These are phyloP conservation scores for Corythornis cristatus DNA, from an alignment of 2,113 vertebrate genomes.

Conservation along the genomic window DNA sequence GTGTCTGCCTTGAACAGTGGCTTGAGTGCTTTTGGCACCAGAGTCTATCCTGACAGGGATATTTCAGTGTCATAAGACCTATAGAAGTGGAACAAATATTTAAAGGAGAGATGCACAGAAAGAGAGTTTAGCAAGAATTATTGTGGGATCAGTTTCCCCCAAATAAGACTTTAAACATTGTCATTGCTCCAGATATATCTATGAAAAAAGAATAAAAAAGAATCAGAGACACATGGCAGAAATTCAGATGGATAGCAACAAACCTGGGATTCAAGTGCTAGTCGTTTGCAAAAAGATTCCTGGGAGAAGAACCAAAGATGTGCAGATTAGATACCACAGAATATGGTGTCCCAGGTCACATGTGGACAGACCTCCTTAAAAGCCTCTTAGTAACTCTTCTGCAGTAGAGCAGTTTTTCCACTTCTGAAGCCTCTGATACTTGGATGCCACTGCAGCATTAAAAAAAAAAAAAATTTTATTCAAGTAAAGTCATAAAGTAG, in stretches of 20 bases:
- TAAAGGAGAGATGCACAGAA: neutral
- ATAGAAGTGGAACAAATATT: neutral
- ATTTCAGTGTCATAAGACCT: neutral
- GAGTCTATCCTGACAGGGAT: neutral
- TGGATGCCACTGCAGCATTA: neutral
- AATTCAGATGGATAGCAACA: neutral
- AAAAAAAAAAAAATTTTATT: neutral
- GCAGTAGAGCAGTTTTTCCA: neutral
- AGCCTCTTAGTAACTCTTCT: neutral
- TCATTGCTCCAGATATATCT: neutral
- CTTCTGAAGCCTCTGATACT: neutral
- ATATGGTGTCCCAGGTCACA: neutral
- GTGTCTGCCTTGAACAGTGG: neutral
- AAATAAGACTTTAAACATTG: constrained; percentile 39
- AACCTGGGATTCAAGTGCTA: neutral
- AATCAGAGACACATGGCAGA: neutral
- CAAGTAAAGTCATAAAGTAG: neutral
- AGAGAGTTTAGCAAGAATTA: neutral
- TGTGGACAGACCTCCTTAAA: neutral
- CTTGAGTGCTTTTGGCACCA: neutral
- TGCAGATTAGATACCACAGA: neutral
- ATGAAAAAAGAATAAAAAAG: neutral
- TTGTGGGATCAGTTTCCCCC: neutral
- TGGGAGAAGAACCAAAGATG: neutral
- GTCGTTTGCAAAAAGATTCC: neutral